A percentile compares a stretch with the other conserved stretches of the same genome.
These are phyloP conservation scores for Notodonta ziczac DNA, from an alignment of 2,888 invertebrate species.

Conservation along the genomic window DNA sequence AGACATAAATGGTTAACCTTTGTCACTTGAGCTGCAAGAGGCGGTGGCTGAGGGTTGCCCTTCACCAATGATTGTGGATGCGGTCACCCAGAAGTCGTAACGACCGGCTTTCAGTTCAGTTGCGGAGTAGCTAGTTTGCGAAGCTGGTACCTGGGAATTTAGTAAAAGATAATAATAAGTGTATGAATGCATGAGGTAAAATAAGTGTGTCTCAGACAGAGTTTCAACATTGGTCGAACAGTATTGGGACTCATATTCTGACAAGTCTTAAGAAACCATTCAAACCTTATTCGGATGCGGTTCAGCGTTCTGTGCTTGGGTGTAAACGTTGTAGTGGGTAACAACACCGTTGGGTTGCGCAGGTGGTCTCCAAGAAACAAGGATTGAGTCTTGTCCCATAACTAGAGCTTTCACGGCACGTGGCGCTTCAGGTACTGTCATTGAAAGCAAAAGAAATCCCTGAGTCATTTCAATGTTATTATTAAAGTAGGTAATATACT, in stretches of 20 bases:
- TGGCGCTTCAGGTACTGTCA: slow-evolving; percentile 95
- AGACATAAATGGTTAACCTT: slow-evolving; percentile 80
- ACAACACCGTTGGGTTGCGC: slow-evolving; percentile 96
- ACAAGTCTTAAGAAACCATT: background rate
- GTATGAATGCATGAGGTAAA: too few relatives aligned
- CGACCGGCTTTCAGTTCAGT: slow-evolving; percentile 92
- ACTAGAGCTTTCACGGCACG: slow-evolving; percentile 96
- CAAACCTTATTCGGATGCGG: slow-evolving; percentile 89
- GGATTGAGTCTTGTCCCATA: slow-evolving; percentile 95
- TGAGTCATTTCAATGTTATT: too few relatives aligned
- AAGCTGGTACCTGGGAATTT: slow-evolving; percentile 86
- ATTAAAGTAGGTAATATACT: background rate
- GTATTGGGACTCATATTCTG: too few relatives aligned
- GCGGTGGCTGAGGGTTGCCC: slow-evolving; percentile 95
- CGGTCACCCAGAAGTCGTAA: slow-evolving; percentile 98
- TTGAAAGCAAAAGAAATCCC: background rate
- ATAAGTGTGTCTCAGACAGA: too few relatives aligned
- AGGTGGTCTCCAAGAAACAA: slow-evolving; percentile 97
- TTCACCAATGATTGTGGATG: slow-evolving; percentile 97
- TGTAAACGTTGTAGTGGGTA: slow-evolving; percentile 96
- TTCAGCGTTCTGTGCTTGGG: slow-evolving; percentile 89
- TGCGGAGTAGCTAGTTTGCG: slow-evolving; percentile 94
- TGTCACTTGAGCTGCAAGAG: slow-evolving; percentile 91
- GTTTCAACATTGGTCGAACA: too few relatives aligned
- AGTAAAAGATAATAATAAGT: background rate